Percentiles rank a stretch among this genome's conserved stretches.
These are phyloP conservation scores for Dasyornis broadbenti DNA, from an alignment of 2,113 vertebrate species.

Conservation along the genomic window DNA sequence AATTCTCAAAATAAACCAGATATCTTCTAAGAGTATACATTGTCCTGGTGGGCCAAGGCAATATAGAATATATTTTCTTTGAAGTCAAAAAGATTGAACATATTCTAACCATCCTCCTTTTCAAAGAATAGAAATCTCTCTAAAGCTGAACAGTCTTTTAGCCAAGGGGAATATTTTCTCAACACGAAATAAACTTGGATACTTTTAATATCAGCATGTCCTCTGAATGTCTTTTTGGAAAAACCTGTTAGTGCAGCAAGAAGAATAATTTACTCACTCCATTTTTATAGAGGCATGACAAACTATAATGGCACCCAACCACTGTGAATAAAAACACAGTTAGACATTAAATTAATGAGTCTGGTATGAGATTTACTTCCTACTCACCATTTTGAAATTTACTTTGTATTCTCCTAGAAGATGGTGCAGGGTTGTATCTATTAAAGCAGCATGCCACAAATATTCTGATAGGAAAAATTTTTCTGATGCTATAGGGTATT, in stretches of 20 bases:
- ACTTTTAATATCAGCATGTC: neutral
- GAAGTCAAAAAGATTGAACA: neutral
- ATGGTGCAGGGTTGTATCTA: neutral
- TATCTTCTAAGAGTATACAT: neutral
- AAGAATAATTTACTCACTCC: neutral
- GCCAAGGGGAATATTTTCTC: neutral
- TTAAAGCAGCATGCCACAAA: slow-evolving; percentile 5
- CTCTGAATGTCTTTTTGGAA: neutral
- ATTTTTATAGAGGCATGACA: neutral
- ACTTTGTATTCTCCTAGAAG: neutral
- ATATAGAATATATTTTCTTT: neutral
- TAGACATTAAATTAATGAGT: slow-evolving; percentile 24
- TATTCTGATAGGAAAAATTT: slow-evolving; percentile 3
- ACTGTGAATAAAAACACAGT: neutral
- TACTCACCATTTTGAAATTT: neutral
- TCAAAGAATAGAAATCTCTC: neutral
- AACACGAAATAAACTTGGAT: neutral
- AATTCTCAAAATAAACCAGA: neutral
- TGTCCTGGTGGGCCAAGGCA: neutral
- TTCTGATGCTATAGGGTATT: neutral
- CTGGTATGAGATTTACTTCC: neutral
- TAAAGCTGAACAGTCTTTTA: neutral
- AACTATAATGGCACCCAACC: neutral
- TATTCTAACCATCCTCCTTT: neutral
- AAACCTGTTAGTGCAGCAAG: neutral